These are phyloP conservation scores for Propsilocerus akamusi DNA, from an alignment of 1,140 invertebrate genomes.

Conservation along the genomic window DNA sequence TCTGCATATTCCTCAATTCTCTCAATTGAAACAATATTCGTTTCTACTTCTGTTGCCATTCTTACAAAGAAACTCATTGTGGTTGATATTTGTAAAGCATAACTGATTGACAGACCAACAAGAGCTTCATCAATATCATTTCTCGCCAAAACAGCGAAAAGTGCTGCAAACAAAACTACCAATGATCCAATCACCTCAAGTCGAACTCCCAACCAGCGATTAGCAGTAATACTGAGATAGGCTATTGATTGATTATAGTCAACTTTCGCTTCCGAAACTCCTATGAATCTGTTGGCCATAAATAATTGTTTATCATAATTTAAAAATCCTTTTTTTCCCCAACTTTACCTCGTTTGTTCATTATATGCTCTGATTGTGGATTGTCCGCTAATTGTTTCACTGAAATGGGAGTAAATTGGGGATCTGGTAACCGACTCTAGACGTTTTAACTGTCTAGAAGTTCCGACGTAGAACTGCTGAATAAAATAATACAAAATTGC, in stretches of 20 bases:
- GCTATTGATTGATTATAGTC: slow-evolving; percentile 53
- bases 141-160: slow-evolving; percentile 51
- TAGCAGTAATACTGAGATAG: slow-evolving; percentile 47
- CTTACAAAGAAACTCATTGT: slow-evolving; percentile 69
- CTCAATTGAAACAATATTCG: slow-evolving; percentile 76
- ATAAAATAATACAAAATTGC: slow-evolving; percentile 2
- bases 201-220: slow-evolving; percentile 58
- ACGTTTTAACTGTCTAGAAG: slow-evolving; percentile 50
- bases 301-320: neutral
- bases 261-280: slow-evolving; percentile 14
- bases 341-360: neutral
- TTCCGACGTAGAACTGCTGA: slow-evolving; percentile 43
- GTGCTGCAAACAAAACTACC: slow-evolving; percentile 52
- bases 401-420: slow-evolving; percentile 50
- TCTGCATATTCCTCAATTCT: slow-evolving; percentile 72
- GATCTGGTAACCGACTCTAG: slow-evolving; percentile 40
- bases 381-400: slow-evolving; percentile 30
- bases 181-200: slow-evolving; percentile 61
- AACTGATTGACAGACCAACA: slow-evolving; percentile 57
- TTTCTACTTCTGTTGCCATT: slow-evolving; percentile 76
- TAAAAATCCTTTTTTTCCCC: neutral
- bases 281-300: neutral
- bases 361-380: neutral
- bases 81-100: slow-evolving; percentile 58
- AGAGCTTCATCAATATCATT: slow-evolving; percentile 38